Conservation (phyloP, 2,113 vertebrate genomes). For the human (Homo sapiens) region GRCh38 chr2:185996501-185997000, state of each 20-base stretch:
- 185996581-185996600: neutral
- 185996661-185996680: neutral
- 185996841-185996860: neutral
- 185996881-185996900: neutral
- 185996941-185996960: conserved; percentile 13
- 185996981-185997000: neutral
- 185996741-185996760: neutral
- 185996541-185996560: neutral
- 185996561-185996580: neutral
- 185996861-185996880: neutral
- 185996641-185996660: neutral
- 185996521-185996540: neutral
- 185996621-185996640: neutral
- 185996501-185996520: neutral
- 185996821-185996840: neutral
- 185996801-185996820: neutral
- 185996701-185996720: neutral
- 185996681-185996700: neutral
- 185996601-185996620: neutral
- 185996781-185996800: neutral
- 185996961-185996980: conserved; percentile 19
- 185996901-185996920: neutral
- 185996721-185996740: neutral
- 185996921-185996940: conserved; percentile 10
- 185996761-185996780: neutral